Percentiles rank a stretch among this genome's conserved stretches.
These are phyloP conservation scores for Catharus minimus DNA, from an alignment of 2,113 vertebrate species.

Conservation along the genomic window DNA sequence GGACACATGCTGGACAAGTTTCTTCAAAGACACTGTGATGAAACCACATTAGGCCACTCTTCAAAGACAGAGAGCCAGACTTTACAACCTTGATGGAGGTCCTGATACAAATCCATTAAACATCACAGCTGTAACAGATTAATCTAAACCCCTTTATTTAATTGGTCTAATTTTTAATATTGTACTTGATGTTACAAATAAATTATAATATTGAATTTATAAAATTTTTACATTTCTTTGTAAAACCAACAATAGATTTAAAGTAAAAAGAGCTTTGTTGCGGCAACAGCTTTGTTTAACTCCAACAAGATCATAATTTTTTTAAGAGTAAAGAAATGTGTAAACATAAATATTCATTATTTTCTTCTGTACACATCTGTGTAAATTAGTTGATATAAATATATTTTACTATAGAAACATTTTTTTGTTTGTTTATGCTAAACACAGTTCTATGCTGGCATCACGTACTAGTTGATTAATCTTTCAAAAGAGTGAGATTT, in stretches of 20 bases:
- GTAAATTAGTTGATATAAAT: slow-evolving; percentile 47
- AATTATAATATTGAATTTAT: slow-evolving; percentile 23
- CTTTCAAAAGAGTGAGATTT: background rate
- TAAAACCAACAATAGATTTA: slow-evolving; percentile 30
- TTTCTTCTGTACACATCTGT: slow-evolving; percentile 10
- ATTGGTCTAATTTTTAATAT: slow-evolving; percentile 30
- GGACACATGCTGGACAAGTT: background rate
- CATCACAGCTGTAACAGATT: background rate
- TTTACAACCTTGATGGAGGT: background rate
- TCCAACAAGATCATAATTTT: background rate
- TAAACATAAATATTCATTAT: slow-evolving; percentile 4
- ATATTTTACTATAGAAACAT: slow-evolving; percentile 47
- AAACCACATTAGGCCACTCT: background rate
- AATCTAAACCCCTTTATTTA: background rate
- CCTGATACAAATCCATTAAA: background rate
- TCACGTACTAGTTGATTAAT: background rate
- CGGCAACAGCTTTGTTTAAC: background rate
- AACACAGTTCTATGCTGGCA: slow-evolving; percentile 28
- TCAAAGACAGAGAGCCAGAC: background rate
- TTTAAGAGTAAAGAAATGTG: slow-evolving; percentile 13
- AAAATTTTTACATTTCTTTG: slow-evolving; percentile 22
- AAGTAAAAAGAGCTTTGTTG: slow-evolving; percentile 26
- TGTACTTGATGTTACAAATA: slow-evolving; percentile 21
- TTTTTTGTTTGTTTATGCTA: slow-evolving; percentile 27
- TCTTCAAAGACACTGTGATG: background rate